Conservation (phyloP, 2,888 invertebrate species). For the Leptinotarsa rubiginosa region DNA sequence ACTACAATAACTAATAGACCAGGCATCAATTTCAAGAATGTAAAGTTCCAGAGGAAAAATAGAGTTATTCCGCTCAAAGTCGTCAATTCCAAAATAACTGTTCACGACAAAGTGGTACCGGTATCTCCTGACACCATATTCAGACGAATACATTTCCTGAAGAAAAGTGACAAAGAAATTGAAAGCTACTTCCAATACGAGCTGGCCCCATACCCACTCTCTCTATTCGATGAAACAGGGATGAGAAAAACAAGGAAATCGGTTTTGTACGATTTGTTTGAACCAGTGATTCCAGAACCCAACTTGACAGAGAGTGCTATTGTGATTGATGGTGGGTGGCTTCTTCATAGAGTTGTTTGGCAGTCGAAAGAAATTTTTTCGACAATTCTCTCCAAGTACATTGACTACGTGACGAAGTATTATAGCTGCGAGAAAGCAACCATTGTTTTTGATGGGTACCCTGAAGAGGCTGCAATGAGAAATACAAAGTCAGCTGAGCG, state of each 20-base stretch:
- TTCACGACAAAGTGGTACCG: conserved; percentile 22
- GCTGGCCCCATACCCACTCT: conserved; percentile 28
- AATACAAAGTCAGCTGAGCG: conserved; percentile 27
- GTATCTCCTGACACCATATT: conserved; percentile 23
- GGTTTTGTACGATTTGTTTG: conserved; percentile 21
- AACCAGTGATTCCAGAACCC: conserved; percentile 19
- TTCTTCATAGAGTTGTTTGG: conserved; percentile 22
- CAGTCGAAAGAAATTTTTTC: conserved; percentile 8
- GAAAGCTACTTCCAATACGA: conserved; percentile 25
- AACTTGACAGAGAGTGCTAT: conserved; percentile 23
- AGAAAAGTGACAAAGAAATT: conserved; percentile 14
- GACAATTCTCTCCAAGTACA: conserved; percentile 16
- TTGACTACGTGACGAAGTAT: conserved; percentile 1
- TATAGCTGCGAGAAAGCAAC: neutral
- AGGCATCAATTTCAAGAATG: neutral
- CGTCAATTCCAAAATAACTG: conserved; percentile 7
- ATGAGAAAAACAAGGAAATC: conserved; percentile 41
- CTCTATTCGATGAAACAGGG: conserved; percentile 33
- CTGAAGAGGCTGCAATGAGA: conserved; percentile 3
- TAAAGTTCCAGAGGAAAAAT: conserved; percentile 22
- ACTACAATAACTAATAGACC: no score
- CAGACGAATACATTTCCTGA: conserved; percentile 29
- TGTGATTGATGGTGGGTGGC: conserved; percentile 19
- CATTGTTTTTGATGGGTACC: conserved; percentile 24
- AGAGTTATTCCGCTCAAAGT: conserved; percentile 30